phyloP scores from a whole-genome alignment of 1,140 invertebrate species.

The Schlechtendalia chinensis region DNA sequence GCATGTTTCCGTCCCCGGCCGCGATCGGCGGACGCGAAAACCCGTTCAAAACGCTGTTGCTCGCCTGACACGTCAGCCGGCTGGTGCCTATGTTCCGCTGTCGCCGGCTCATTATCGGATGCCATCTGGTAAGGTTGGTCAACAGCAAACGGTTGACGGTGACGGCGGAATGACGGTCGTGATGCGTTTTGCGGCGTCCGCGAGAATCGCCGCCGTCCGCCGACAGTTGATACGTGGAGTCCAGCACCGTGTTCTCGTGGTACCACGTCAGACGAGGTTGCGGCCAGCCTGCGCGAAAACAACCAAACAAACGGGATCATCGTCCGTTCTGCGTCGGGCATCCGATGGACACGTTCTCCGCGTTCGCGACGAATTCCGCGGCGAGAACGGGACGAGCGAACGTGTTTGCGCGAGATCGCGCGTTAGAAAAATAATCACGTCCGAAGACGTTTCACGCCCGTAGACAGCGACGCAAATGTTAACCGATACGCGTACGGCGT shows the following conservation, averaged over 20 bases:
- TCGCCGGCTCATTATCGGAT: constrained; percentile 49
- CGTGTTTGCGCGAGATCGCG: no score
- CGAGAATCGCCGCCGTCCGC: constrained; percentile 59
- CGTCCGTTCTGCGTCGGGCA: no score
- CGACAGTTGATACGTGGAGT: constrained; percentile 59
- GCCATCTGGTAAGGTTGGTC: constrained; percentile 18
- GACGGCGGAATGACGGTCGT: background rate
- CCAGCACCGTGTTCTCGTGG: constrained; percentile 70
- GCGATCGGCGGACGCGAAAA: constrained; percentile 63
- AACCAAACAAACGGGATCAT: no score
- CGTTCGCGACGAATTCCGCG: no score
- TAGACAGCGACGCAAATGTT: no score
- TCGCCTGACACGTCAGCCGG: constrained; percentile 77
- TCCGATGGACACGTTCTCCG: no score
- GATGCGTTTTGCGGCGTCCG: constrained; percentile 57
- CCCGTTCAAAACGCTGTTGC: constrained; percentile 72
- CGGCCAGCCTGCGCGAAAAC: constrained; percentile 74
- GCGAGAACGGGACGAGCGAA: no score
- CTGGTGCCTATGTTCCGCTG: constrained; percentile 64
- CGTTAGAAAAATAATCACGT: no score
- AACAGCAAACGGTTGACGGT: constrained; percentile 11
- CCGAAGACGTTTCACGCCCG: no score
- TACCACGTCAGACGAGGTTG: constrained; percentile 82
- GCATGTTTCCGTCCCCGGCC: background rate
- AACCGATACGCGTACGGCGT: no score